Evolutionary conservation across 2,888 invertebrate species (phyloP).

Genomic region (Spodoptera exigua): DNA sequence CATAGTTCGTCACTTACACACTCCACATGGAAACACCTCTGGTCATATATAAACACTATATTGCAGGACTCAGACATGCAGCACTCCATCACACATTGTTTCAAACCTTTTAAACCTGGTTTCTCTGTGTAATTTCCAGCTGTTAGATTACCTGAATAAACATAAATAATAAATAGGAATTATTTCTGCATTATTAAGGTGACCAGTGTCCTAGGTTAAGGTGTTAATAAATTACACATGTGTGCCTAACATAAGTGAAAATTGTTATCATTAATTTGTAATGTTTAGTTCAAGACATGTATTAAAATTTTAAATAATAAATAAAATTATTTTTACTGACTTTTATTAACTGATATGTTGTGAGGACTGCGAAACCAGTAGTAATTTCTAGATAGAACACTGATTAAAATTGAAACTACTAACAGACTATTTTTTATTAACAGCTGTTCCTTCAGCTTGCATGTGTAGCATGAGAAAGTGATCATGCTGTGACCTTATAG

Average conservation of each 20-base stretch:
- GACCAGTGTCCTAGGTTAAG: no score
- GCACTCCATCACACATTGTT: constrained; percentile 92
- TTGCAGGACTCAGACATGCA: constrained; percentile 92
- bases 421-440: constrained; percentile 1
- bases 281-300: no score
- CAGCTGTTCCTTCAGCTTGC: constrained; percentile 24
- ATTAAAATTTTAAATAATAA: no score
- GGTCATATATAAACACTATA: constrained; percentile 93
- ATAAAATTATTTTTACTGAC: no score
- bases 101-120: constrained; percentile 84
- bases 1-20: constrained; percentile 93
- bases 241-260: no score
- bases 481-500: neutral
- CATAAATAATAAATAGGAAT: neutral
- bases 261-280: no score
- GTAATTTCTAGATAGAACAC: no score
- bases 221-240: no score
- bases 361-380: no score
- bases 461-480: neutral
- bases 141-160: constrained; percentile 82
- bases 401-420: no score
- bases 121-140: constrained; percentile 91
- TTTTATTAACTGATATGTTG: no score
- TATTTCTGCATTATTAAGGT: no score
- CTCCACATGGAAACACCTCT: constrained; percentile 93